phyloP scores from a whole-genome alignment of 1,140 invertebrate genomes.

The Paraescarpia echinospica region DNA sequence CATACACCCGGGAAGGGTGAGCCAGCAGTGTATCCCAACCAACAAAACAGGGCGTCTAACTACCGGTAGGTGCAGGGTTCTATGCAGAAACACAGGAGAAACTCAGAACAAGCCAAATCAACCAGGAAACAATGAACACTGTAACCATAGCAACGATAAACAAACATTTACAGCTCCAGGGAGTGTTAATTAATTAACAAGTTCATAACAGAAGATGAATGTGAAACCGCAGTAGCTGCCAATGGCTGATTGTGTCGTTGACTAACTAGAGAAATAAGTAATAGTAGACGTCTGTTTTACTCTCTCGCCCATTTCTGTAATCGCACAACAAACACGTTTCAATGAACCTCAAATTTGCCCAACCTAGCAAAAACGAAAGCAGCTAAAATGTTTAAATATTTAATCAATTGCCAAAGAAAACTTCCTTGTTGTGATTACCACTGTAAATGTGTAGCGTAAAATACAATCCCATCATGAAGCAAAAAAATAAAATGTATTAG shows the following conservation, averaged over 20 bases:
- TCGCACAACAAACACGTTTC: background rate
- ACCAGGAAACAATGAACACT: background rate
- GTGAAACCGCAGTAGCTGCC: background rate
- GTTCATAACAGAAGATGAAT: background rate
- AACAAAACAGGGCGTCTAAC: background rate
- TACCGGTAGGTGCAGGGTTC: background rate
- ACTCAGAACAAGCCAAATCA: background rate
- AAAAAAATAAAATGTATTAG: background rate
- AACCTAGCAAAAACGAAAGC: background rate
- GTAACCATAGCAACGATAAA: background rate
- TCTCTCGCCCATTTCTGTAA: background rate
- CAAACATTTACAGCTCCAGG: background rate
- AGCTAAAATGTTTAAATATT: background rate
- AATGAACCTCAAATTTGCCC: background rate
- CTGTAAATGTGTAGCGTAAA: background rate
- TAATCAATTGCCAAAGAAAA: background rate
- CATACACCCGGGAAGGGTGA: background rate
- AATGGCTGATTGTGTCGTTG: background rate
- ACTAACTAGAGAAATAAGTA: background rate
- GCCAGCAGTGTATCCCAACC: background rate
- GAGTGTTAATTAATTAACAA: background rate
- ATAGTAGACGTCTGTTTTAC: background rate
- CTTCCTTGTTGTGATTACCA: background rate
- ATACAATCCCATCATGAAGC: background rate
- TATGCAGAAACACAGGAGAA: background rate